A percentile compares a stretch with the other conserved stretches of the same genome.
Evolutionary conservation across 2,888 invertebrate species (phyloP).

Genomic region (Dione vanillae): DNA sequence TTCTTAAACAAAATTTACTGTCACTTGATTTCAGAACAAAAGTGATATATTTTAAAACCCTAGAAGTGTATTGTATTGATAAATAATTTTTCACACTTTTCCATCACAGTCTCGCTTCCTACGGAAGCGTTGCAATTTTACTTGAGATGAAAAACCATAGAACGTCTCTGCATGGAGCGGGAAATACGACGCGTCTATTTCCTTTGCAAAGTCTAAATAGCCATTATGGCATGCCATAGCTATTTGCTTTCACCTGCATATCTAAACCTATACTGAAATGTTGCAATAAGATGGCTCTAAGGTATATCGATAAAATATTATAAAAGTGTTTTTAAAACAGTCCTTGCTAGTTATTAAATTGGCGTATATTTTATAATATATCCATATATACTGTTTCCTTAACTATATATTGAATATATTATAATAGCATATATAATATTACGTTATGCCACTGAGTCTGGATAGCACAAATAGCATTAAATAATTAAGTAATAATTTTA

Average conservation of each 20-base stretch:
- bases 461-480: no score
- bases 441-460: no score
- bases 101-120: conserved; percentile 8
- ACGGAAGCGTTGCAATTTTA: conserved; percentile 6
- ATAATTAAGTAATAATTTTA: no score
- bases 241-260: background rate
- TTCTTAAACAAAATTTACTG: background rate
- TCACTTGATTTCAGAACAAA: background rate
- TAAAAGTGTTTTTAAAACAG: no score
- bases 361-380: no score
- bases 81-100: background rate
- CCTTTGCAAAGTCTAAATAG: conserved; percentile 3
- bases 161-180: background rate
- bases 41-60: background rate
- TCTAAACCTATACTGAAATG: background rate
- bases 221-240: background rate
- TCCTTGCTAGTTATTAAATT: no score
- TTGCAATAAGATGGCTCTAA: no score
- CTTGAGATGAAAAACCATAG: conserved; percentile 14
- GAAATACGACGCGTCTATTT: background rate
- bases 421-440: no score
- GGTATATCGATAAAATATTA: no score
- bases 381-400: no score
- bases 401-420: no score
- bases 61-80: background rate